Conservation (phyloP, 2,888 invertebrate genomes). For the Macrophya alboannulata region DNA sequence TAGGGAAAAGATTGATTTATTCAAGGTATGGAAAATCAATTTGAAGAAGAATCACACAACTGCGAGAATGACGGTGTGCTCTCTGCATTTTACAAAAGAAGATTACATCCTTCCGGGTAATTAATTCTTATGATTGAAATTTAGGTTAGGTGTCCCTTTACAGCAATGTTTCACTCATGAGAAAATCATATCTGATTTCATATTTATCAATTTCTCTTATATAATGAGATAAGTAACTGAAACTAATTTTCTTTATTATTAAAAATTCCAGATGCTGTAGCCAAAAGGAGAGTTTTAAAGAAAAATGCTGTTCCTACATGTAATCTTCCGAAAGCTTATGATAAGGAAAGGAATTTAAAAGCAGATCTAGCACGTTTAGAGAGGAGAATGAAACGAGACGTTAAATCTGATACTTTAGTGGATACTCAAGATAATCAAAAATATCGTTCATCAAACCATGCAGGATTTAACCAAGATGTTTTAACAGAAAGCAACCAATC, state of each 20-base stretch:
- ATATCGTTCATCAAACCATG: neutral
- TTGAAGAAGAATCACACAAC: no score
- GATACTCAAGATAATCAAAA: neutral
- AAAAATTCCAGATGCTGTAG: slow-evolving; percentile 18
- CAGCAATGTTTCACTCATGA: slow-evolving; percentile 13
- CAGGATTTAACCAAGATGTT: slow-evolving; percentile 25
- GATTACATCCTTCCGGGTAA: slow-evolving; percentile 21
- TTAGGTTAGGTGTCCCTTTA: slow-evolving; percentile 1
- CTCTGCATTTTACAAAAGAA: slow-evolving; percentile 47
- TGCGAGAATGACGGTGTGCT: no score
- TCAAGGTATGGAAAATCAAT: no score
- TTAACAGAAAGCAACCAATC: slow-evolving; percentile 4
- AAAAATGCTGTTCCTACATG: slow-evolving; percentile 27
- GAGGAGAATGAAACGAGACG: slow-evolving; percentile 1
- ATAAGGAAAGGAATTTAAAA: slow-evolving; percentile 10
- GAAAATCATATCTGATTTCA: slow-evolving; percentile 11
- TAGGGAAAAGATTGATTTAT: no score
- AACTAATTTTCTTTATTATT: slow-evolving; percentile 31
- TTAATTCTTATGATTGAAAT: slow-evolving; percentile 6
- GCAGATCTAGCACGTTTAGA: slow-evolving; percentile 29
- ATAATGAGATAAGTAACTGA: slow-evolving; percentile 11
- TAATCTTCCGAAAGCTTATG: slow-evolving; percentile 30
- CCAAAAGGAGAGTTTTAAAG: slow-evolving; percentile 25
- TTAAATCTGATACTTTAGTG: slow-evolving; percentile 9
- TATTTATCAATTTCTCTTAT: slow-evolving; percentile 1